Evolutionary conservation across 2,797 vertebrate genomes (phyloP).

Genomic region (Poeciliopsis infans): DNA sequence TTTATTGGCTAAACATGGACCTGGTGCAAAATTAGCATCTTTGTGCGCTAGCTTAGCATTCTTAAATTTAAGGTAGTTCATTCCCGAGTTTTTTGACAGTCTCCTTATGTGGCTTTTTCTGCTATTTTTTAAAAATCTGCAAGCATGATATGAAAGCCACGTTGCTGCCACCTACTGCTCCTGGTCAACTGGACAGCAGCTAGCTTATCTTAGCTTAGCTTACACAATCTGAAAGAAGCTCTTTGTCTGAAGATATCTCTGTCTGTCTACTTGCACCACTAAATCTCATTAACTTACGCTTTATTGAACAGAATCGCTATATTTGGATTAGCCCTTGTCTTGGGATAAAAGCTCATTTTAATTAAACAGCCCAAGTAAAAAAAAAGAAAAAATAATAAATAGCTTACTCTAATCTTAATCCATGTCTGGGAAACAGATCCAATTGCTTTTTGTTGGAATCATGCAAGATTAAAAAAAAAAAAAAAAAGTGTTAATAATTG

Average conservation of each 20-base stretch:
- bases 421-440: not conserved
- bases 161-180: not conserved
- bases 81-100: not conserved
- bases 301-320: not conserved
- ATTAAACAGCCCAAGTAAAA: constrained; percentile 3
- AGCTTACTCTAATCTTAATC: not conserved
- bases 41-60: not conserved
- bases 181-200: not conserved
- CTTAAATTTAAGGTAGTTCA: not conserved
- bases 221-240: not conserved
- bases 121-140: too few relatives aligned
- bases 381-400: too few relatives aligned
- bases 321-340: constrained; percentile 11
- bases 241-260: constrained; percentile 9
- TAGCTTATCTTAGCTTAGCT: not conserved
- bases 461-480: not conserved
- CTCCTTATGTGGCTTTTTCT: not conserved
- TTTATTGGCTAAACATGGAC: not conserved
- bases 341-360: not conserved
- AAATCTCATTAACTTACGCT: not conserved
- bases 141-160: not conserved
- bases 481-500: not conserved
- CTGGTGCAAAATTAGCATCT: not conserved
- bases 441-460: not conserved
- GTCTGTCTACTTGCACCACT: not conserved